Conservation (phyloP, 2,888 invertebrate genomes). For the Eumacrocentrus americanus region DNA sequence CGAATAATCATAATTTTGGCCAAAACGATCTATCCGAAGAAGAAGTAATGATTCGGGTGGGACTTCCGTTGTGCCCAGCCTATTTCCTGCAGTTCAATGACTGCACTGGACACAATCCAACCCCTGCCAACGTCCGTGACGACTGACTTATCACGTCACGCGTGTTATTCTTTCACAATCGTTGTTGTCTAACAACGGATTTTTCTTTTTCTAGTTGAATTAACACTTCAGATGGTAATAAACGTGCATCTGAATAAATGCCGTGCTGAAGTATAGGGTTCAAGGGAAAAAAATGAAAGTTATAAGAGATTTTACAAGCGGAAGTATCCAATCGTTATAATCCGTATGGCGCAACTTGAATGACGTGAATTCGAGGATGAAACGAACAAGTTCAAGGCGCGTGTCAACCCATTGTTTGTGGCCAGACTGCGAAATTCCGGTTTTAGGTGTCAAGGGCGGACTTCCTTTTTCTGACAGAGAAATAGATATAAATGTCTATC, state of each 20-base stretch:
- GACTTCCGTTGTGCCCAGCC: slow-evolving; percentile 51
- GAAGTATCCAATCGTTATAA: background rate
- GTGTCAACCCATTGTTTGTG: slow-evolving; percentile 1
- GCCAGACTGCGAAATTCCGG: slow-evolving; percentile 5
- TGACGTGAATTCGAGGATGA: background rate
- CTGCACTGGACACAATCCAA: slow-evolving; percentile 39
- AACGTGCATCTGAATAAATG: no score
- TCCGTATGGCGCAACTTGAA: background rate
- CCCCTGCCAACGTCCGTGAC: slow-evolving; percentile 51
- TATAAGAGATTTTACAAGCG: background rate
- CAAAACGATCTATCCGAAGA: slow-evolving; percentile 13
- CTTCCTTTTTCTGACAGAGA: background rate
- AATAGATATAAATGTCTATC: no score
- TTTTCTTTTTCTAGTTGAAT: slow-evolving; percentile 10
- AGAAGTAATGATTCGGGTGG: slow-evolving; percentile 42
- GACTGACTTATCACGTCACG: slow-evolving; percentile 26
- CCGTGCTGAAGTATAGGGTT: no score
- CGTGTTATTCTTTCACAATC: slow-evolving; percentile 6
- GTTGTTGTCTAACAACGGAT: background rate
- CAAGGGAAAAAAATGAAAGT: background rate
- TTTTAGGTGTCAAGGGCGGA: background rate
- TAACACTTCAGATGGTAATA: background rate
- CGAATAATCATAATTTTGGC: background rate
- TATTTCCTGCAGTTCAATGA: slow-evolving; percentile 47
- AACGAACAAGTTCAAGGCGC: slow-evolving; percentile 5